Conservation (phyloP, 2,113 vertebrate genomes). For the Tragelaphus buxtoni region DNA sequence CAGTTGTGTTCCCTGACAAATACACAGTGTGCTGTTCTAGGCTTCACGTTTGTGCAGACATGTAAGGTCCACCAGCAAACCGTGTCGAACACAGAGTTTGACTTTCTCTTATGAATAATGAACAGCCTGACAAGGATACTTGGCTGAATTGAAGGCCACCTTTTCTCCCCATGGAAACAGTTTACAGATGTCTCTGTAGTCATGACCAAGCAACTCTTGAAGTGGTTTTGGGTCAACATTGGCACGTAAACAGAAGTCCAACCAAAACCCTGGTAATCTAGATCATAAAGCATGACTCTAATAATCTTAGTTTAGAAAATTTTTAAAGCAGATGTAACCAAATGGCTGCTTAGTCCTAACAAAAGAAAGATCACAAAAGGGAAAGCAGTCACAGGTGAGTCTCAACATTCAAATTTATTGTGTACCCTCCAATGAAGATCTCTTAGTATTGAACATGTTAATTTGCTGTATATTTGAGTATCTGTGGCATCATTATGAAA, state of each 20-base stretch:
- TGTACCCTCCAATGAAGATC: neutral
- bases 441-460: neutral
- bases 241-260: neutral
- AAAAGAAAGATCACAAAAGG: neutral
- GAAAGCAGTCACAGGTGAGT: neutral
- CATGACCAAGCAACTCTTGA: neutral
- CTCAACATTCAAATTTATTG: neutral
- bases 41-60: neutral
- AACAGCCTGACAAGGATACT: neutral
- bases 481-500: neutral
- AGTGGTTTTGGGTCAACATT: neutral
- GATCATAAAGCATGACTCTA: neutral
- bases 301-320: neutral
- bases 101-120: neutral
- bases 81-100: neutral
- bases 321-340: neutral
- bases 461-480: neutral
- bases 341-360: neutral
- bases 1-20: neutral
- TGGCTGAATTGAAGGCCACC: neutral
- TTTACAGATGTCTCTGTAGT: neutral
- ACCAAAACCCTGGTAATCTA: neutral
- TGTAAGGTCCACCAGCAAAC: neutral
- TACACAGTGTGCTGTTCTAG: fast-evolving
- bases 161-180: neutral